These are phyloP conservation scores for Chalcosyrphus nemorum DNA, from an alignment of 2,888 invertebrate species.

Conservation along the genomic window DNA sequence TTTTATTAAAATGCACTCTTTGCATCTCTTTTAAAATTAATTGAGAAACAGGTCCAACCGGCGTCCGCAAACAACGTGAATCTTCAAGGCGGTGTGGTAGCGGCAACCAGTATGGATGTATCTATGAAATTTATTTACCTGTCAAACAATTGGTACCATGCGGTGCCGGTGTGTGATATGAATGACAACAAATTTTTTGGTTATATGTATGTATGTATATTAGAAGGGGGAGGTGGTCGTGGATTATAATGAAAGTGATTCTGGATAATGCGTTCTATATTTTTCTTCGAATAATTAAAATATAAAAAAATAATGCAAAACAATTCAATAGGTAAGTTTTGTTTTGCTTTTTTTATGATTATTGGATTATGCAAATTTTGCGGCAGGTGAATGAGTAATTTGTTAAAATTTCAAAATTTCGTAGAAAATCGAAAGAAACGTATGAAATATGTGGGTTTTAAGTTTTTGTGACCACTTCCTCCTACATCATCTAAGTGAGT, in stretches of 20 bases:
- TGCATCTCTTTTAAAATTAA: constrained; percentile 18
- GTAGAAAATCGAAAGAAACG: neutral
- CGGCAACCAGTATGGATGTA: neutral
- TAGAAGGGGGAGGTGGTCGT: neutral
- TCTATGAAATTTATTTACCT: constrained; percentile 40
- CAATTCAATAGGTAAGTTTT: neutral
- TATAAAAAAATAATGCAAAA: neutral
- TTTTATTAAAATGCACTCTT: constrained; percentile 27
- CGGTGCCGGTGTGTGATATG: constrained; percentile 66
- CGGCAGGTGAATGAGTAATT: neutral
- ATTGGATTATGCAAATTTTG: neutral
- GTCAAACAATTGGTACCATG: constrained; percentile 67
- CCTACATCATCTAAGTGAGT: neutral
- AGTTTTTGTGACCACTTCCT: neutral
- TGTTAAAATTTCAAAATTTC: neutral
- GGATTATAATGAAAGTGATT: constrained; percentile 15
- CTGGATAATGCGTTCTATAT: neutral
- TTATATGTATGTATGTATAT: neutral
- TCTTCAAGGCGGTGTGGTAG: neutral
- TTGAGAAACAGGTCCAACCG: constrained; percentile 56
- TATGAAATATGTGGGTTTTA: neutral
- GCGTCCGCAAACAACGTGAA: constrained; percentile 10
- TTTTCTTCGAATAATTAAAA: neutral
- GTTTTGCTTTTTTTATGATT: too few relatives aligned
- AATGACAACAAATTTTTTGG: constrained; percentile 33